Evolutionary conservation across 2,113 vertebrate species (phyloP), one percentile per base, ranked within the genome.

Genomic region (Panthera leo): DNA sequence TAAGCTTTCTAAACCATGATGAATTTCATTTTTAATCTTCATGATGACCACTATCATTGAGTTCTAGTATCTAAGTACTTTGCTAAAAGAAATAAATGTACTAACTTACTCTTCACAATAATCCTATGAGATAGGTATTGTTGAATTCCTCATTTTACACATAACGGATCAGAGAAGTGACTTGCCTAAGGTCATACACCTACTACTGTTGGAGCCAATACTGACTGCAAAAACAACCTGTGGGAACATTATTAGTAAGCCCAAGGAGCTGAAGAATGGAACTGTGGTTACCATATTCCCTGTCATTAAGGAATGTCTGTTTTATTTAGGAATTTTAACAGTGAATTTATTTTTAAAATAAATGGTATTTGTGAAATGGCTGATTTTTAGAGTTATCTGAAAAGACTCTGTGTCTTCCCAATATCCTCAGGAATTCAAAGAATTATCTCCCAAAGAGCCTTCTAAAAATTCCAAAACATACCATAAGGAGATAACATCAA

Each of bases 271-370:
- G 34, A 70, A 94, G 45, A 76, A 65, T 27, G 29, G 45, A 70
- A 31, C 12, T 70, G 18, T 53, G 75, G 63, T 75, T 27, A 58
- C 16, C 42, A 51, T 48, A 76, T 76, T 65, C 15, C 39, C 34
- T 53, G 12, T 18, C 27, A 10, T 36, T 76, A 78, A 53, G 7
- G 13, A 75, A 31, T 55, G 5, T 61, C 82, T 88, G 5, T 19
- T 88, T 75, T 87, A 31, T 71, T 76, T 91, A 95, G 82, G 42
- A 88, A 91, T 71, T 85, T 94, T 89, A 86, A 61, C 63, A 68
- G 13, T 71, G 34, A 15, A 42, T 48, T 92, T 79, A 95, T 61
- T 89, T 95, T 84, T 63, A 13, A 78, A 85, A 75, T 10, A 34
- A 14, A 42, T 84, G 31, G 31, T 83, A 48, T 67, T 92, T 67